Percentiles rank a stretch among this genome's conserved stretches.
Evolutionary conservation across 2,113 vertebrate genomes (phyloP).

Genomic region (Poecilia latipinna): DNA sequence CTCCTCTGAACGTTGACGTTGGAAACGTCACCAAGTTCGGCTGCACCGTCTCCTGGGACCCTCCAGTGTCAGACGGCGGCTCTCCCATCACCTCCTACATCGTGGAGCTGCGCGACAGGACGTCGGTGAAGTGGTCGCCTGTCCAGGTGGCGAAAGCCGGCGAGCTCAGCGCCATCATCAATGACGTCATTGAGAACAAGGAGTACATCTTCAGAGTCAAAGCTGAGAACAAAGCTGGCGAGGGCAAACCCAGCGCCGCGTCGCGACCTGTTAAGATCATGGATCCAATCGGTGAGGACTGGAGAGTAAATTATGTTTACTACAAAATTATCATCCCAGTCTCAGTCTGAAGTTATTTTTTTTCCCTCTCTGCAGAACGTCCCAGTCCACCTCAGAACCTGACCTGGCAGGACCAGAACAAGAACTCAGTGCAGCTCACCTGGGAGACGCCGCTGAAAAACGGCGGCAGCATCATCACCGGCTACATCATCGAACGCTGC

Average conservation of each 20-base stretch:
- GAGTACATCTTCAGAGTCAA: constrained; percentile 97
- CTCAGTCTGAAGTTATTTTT: not conserved
- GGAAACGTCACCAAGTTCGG: constrained; percentile 91
- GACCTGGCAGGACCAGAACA: constrained; percentile 88
- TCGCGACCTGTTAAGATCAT: constrained; percentile 92
- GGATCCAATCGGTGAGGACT: constrained; percentile 89
- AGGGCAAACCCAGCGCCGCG: constrained; percentile 93
- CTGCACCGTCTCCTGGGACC: constrained; percentile 93
- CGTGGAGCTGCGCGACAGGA: constrained; percentile 93
- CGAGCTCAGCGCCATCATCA: constrained; percentile 87
- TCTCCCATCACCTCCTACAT: constrained; percentile 92
- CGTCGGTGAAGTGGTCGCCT: constrained; percentile 92
- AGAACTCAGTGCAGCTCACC: constrained; percentile 88
- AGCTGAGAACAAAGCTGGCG: constrained; percentile 94
- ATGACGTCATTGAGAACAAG: constrained; percentile 97
- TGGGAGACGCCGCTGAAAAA: constrained; percentile 94
- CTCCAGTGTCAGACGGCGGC: constrained; percentile 91
- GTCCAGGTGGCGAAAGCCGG: constrained; percentile 86
- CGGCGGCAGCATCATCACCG: constrained; percentile 91
- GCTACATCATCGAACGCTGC: constrained; percentile 90
- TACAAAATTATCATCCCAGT: not conserved
- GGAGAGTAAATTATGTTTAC: not conserved
- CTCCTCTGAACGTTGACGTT: constrained; percentile 91
- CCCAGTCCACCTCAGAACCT: constrained; percentile 94
- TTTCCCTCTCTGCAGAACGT: constrained; percentile 80